phyloP scores from a whole-genome alignment of 2,113 vertebrate species.

The Chaetops frenatus region DNA sequence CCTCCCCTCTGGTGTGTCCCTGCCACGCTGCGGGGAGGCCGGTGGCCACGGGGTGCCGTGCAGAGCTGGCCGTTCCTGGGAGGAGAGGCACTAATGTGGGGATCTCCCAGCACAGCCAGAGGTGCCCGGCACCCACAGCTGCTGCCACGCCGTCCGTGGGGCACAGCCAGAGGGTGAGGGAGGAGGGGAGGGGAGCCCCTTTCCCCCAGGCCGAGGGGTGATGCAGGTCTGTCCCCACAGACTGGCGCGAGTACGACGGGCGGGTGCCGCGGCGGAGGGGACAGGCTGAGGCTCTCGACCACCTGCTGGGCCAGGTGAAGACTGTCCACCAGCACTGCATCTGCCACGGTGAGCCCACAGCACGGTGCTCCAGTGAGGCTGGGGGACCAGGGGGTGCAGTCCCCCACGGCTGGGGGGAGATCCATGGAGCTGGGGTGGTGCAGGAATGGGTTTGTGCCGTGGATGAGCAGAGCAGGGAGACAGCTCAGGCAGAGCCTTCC shows the following conservation, averaged over 20 bases:
- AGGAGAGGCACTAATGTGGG: background rate
- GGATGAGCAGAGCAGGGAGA: background rate
- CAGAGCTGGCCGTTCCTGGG: background rate
- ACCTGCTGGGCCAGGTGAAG: constrained; percentile 84
- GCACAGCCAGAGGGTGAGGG: background rate
- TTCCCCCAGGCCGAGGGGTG: background rate
- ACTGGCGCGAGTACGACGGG: constrained; percentile 83
- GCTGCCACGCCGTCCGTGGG: background rate
- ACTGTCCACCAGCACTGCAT: constrained; percentile 81
- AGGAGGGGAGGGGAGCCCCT: background rate
- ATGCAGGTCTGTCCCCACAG: constrained; percentile 45
- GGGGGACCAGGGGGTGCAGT: background rate
- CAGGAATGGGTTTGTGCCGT: background rate
- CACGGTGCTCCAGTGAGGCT: rapidly evolving
- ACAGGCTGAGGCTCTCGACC: constrained; percentile 82
- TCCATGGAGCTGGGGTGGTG: too few relatives aligned
- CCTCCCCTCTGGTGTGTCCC: background rate
- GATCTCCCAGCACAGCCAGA: background rate
- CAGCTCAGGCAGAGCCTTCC: background rate
- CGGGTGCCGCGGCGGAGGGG: constrained; percentile 73
- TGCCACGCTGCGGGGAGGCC: background rate
- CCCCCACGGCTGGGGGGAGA: background rate
- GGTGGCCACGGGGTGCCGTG: background rate
- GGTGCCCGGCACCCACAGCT: background rate
- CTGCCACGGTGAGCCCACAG: constrained; percentile 78